Conservation (phyloP, 2,113 vertebrate species). For the Deroptyus accipitrinus region DNA sequence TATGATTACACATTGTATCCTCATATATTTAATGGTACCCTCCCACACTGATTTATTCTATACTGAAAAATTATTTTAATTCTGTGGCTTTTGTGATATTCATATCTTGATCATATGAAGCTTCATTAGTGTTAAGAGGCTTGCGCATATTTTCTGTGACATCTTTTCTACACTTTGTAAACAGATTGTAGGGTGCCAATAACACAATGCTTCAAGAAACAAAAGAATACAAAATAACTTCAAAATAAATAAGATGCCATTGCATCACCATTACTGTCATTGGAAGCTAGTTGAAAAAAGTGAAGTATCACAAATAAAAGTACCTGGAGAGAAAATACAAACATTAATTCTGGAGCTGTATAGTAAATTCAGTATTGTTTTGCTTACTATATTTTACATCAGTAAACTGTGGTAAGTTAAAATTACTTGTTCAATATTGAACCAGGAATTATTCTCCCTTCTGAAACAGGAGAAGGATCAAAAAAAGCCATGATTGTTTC, state of each 20-base stretch:
- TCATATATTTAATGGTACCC: not conserved
- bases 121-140: not conserved
- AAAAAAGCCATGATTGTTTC: accelerated
- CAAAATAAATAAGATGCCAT: not conserved
- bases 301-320: not conserved
- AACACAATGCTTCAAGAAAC: not conserved
- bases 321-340: not conserved
- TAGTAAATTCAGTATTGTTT: not conserved
- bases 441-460: not conserved
- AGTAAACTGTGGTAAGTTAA: not conserved
- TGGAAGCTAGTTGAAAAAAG: not conserved
- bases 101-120: not conserved
- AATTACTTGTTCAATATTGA: not conserved
- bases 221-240: not conserved
- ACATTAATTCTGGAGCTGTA: not conserved
- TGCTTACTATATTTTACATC: not conserved
- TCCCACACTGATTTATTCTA: not conserved
- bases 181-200: not conserved
- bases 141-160: not conserved
- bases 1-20: not conserved
- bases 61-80: not conserved
- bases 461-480: not conserved
- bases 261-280: not conserved
- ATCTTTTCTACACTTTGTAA: not conserved
- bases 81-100: not conserved